phyloP scores from a whole-genome alignment of 2,113 vertebrate genomes.

The Ailuropoda melanoleuca region DNA sequence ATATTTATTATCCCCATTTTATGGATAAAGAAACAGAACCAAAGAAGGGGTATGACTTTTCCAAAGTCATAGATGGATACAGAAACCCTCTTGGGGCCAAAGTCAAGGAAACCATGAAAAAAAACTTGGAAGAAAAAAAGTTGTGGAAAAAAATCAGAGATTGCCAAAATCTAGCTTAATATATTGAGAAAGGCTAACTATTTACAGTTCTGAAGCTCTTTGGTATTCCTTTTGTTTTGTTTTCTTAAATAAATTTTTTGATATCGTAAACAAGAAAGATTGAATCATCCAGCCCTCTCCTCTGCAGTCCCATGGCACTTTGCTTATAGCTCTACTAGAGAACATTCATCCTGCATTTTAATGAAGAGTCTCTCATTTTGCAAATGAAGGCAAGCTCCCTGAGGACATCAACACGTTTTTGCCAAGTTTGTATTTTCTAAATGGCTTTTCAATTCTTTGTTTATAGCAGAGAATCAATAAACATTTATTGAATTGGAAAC shows the following conservation, averaged over 20 bases:
- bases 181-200: neutral
- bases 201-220: neutral
- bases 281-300: neutral
- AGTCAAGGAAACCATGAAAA: neutral
- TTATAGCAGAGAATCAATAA: neutral
- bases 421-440: neutral
- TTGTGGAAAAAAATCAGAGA: neutral
- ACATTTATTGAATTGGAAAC: neutral
- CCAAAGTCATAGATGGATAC: neutral
- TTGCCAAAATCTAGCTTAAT: neutral
- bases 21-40: neutral
- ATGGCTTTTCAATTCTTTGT: neutral
- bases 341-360: neutral
- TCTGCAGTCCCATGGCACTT: neutral
- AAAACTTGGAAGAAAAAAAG: neutral
- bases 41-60: neutral
- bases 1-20: constrained; percentile 14
- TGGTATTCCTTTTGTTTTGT: neutral
- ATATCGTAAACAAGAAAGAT: neutral
- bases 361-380: neutral
- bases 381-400: neutral
- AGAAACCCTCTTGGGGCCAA: neutral
- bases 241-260: neutral
- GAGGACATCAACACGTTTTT: neutral
- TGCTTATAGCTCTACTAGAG: neutral